Conservation (phyloP, 2,888 invertebrate genomes). For the Chrysolina americana region DNA sequence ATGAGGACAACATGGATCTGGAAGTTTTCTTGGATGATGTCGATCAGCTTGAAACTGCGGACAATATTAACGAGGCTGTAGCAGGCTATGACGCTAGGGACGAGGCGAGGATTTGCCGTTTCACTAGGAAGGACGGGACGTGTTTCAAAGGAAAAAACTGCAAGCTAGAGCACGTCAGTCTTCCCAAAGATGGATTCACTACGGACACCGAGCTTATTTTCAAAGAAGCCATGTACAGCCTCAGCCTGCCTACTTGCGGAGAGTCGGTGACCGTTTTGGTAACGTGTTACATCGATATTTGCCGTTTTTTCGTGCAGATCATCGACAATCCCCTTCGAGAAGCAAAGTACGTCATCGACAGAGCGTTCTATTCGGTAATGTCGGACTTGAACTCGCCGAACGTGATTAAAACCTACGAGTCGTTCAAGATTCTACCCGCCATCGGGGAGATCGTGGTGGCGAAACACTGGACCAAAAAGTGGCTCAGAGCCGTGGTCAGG, state of each 20-base stretch:
- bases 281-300: conserved; percentile 53
- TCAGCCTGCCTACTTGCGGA: conserved; percentile 48
- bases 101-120: conserved; percentile 60
- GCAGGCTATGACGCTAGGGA: conserved; percentile 61
- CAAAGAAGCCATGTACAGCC: conserved; percentile 46
- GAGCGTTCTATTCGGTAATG: conserved; percentile 44
- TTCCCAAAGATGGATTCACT: conserved; percentile 60
- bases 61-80: conserved; percentile 60
- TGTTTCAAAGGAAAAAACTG: conserved; percentile 61
- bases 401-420: conserved; percentile 48
- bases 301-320: conserved; percentile 55
- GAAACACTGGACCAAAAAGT: conserved; percentile 51
- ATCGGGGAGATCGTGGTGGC: conserved; percentile 58
- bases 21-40: conserved; percentile 52
- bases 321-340: conserved; percentile 42
- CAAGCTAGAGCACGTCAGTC: conserved; percentile 57
- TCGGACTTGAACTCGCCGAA: conserved; percentile 50
- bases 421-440: conserved; percentile 56
- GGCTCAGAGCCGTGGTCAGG: conserved; percentile 54
- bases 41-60: conserved; percentile 51
- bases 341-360: conserved; percentile 49
- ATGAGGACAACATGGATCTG: conserved; percentile 51
- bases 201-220: conserved; percentile 55
- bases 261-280: conserved; percentile 52
- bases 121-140: conserved; percentile 55